These are phyloP conservation scores for Tachysurus fulvidraco DNA, from an alignment of 2,113 vertebrate species.

Conservation along the genomic window DNA sequence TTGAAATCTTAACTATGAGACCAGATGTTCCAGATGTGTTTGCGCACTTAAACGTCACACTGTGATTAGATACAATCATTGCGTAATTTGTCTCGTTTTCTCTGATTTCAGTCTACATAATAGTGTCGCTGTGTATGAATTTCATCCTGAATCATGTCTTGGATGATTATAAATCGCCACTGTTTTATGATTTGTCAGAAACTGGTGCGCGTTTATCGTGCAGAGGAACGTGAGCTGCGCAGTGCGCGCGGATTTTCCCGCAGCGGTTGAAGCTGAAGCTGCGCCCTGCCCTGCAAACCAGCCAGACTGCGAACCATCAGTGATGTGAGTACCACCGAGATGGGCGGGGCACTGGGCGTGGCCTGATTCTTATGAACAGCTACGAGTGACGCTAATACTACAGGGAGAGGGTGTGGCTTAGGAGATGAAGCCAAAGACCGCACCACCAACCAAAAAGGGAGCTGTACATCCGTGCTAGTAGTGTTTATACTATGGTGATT, in stretches of 20 bases:
- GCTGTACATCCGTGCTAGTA: background rate
- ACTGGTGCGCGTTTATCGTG: slow-evolving; percentile 96
- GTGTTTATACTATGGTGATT: slow-evolving; percentile 6
- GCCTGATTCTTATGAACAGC: background rate
- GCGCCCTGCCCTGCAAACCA: slow-evolving; percentile 81
- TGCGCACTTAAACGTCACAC: background rate
- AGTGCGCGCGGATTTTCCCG: slow-evolving; percentile 85
- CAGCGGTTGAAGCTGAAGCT: slow-evolving; percentile 80
- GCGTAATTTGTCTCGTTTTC: background rate
- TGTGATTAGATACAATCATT: background rate
- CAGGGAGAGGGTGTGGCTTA: slow-evolving; percentile 5
- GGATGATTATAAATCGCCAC: background rate
- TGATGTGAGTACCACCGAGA: slow-evolving; percentile 72
- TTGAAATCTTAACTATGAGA: background rate
- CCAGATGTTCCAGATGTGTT: slow-evolving; percentile 20
- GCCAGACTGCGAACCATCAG: slow-evolving; percentile 78
- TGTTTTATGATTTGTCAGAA: slow-evolving; percentile 70
- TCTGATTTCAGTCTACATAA: too few relatives aligned
- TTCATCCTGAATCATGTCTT: background rate
- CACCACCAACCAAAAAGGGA: background rate
- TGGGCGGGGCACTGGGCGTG: slow-evolving; percentile 31
- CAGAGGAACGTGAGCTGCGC: slow-evolving; percentile 93
- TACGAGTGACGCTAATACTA: background rate
- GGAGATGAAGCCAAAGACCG: background rate
- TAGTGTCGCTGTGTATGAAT: background rate